Percentiles rank a stretch among this genome's conserved stretches.
Evolutionary conservation across 2,113 vertebrate species (phyloP).

Genomic region (Sminthopsis crassicaudata): DNA sequence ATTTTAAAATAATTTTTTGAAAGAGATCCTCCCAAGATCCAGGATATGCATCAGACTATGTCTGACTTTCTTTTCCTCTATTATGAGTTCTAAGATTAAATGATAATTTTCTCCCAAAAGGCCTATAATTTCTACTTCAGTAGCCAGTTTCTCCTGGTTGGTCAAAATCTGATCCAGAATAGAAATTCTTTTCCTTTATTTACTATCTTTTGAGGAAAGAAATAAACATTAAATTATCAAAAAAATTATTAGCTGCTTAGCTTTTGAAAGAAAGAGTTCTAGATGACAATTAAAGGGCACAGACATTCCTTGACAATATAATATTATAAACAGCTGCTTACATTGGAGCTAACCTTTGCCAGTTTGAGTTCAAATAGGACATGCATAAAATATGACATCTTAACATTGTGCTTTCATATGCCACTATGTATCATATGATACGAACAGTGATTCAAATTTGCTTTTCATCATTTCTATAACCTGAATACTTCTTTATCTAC

Average conservation of each 20-base stretch:
- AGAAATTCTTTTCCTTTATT: neutral
- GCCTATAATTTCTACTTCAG: neutral
- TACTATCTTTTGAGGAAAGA: neutral
- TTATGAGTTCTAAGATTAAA: neutral
- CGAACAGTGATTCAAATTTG: constrained; percentile 26
- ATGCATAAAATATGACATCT: constrained; percentile 21
- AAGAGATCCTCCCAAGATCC: neutral
- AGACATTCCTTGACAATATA: neutral
- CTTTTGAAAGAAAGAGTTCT: neutral
- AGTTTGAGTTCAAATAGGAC: constrained; percentile 14
- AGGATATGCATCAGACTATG: neutral
- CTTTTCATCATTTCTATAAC: constrained; percentile 14
- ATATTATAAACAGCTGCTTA: constrained; percentile 42
- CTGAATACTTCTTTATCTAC: constrained; percentile 16
- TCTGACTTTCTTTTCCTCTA: neutral
- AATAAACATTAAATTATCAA: neutral
- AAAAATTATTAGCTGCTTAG: neutral
- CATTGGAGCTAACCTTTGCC: neutral
- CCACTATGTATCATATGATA: neutral
- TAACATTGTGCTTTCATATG: neutral
- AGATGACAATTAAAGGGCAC: neutral
- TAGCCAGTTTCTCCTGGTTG: neutral
- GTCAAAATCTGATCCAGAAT: neutral
- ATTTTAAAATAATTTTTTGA: neutral
- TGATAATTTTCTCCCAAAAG: neutral